Evolutionary conservation across 2,113 vertebrate genomes (phyloP).

Genomic region (Tachycineta bicolor): DNA sequence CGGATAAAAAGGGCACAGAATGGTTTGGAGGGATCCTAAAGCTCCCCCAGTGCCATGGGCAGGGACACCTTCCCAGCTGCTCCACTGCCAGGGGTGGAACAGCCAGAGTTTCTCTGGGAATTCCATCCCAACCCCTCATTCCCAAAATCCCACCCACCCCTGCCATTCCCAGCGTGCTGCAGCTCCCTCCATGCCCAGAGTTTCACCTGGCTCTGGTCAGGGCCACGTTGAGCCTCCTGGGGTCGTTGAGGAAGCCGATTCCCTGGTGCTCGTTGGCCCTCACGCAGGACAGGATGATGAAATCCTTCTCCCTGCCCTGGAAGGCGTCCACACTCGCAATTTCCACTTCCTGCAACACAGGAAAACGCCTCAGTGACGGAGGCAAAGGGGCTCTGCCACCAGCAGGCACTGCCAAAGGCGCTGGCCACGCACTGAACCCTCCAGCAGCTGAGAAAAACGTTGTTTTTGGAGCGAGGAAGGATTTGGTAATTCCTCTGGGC

Average conservation of each 20-base stretch:
- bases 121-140: background rate
- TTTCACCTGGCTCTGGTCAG: slow-evolving; percentile 91
- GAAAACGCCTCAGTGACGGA: background rate
- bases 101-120: background rate
- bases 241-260: slow-evolving; percentile 97
- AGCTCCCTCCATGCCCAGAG: background rate
- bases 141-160: background rate
- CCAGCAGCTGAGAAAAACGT: background rate
- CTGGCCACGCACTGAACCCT: background rate
- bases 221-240: slow-evolving; percentile 95
- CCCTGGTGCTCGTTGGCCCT: slow-evolving; percentile 97
- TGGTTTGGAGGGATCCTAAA: background rate
- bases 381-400: background rate
- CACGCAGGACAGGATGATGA: slow-evolving; percentile 97
- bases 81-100: background rate
- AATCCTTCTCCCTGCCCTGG: slow-evolving; percentile 97
- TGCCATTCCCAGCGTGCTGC: background rate
- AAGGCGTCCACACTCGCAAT: slow-evolving; percentile 98
- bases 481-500: background rate
- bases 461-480: background rate
- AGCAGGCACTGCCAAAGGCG: background rate
- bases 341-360: slow-evolving; percentile 89
- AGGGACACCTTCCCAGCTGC: background rate
- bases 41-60: background rate
- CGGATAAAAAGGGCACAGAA: background rate